Evolutionary conservation across 2,113 vertebrate genomes (phyloP).

Genomic region (Empidonax alnorum): DNA sequence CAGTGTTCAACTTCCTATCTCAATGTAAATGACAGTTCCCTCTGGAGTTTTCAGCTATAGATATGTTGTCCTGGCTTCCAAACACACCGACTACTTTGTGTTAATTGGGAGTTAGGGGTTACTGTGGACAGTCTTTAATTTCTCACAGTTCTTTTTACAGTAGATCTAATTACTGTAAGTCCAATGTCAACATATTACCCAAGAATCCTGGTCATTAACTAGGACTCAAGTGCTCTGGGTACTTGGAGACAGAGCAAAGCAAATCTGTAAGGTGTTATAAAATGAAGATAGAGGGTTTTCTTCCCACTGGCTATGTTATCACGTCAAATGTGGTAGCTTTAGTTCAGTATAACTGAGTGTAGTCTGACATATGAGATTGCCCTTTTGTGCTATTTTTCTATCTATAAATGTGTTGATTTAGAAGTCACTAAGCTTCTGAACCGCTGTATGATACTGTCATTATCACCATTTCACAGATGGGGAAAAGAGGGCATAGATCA

Average conservation of each 20-base stretch:
- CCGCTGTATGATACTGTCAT: not conserved
- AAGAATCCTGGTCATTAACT: not conserved
- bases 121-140: not conserved
- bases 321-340: not conserved
- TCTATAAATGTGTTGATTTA: not conserved
- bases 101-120: not conserved
- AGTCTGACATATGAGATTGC: not conserved
- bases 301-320: not conserved
- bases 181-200: not conserved
- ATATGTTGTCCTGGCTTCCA: not conserved
- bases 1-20: not conserved
- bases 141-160: not conserved
- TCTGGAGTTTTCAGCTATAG: not conserved
- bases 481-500: not conserved
- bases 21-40: not conserved
- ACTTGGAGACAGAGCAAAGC: not conserved
- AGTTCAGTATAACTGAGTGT: not conserved
- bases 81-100: not conserved
- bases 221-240: not conserved
- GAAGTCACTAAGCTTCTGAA: not conserved
- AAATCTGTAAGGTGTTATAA: not conserved
- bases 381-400: not conserved
- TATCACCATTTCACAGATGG: not conserved
- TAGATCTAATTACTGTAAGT: slow-evolving; percentile 6
- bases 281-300: not conserved